phyloP scores from a whole-genome alignment of 2,113 vertebrate genomes.

The Gallinago undulata region DNA sequence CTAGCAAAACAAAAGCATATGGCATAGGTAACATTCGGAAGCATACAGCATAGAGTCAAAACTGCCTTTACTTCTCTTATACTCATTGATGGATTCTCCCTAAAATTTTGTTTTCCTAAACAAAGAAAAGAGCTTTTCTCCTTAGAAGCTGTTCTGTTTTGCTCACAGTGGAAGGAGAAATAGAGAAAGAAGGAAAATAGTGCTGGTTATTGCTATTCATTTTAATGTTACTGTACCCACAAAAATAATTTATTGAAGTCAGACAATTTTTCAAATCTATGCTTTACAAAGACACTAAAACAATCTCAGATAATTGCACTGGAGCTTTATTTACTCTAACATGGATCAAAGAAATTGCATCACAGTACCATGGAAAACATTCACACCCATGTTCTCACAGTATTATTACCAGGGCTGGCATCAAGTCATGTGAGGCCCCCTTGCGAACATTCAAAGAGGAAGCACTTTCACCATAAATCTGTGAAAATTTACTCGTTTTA shows the following conservation, averaged over 20 bases:
- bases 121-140: conserved; percentile 1
- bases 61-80: background rate
- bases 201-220: background rate
- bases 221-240: background rate
- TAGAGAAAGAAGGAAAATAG: background rate
- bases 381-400: background rate
- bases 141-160: background rate
- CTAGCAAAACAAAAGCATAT: background rate
- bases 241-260: conserved; percentile 21
- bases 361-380: background rate
- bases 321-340: conserved; percentile 7
- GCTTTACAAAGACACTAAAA: background rate
- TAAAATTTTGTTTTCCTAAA: background rate
- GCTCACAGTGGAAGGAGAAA: background rate
- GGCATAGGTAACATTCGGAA: background rate
- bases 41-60: background rate
- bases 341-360: conserved; percentile 13
- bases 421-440: background rate
- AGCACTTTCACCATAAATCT: background rate
- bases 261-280: background rate
- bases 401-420: background rate
- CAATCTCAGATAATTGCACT: conserved; percentile 32
- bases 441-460: background rate
- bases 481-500: background rate
- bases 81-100: background rate